Evolutionary conservation across 2,888 invertebrate genomes (phyloP).

Genomic region (Epinotia ramella): DNA sequence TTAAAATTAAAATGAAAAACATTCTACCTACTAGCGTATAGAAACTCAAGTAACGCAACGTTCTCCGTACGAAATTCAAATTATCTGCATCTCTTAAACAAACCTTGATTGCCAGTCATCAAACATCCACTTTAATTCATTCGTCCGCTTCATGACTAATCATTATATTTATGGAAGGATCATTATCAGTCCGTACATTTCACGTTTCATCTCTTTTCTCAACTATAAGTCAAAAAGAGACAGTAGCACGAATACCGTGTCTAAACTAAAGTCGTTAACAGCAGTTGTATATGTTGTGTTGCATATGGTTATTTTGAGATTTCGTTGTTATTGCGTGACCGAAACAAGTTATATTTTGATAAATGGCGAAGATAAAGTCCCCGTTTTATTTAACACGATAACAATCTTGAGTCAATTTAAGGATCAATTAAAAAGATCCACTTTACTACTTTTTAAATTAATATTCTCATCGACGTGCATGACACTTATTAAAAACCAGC

Average conservation of each 20-base stretch:
- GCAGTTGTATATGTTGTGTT: background rate
- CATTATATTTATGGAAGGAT: conserved; percentile 15
- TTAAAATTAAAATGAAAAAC: background rate
- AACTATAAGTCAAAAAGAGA: conserved; percentile 18
- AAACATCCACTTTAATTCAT: conserved; percentile 30
- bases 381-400: conserved; percentile 35
- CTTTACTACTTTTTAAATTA: conserved; percentile 22
- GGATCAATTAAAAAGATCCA: conserved; percentile 28
- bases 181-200: conserved; percentile 2
- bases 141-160: conserved; percentile 25
- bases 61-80: background rate
- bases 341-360: conserved; percentile 41
- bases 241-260: background rate
- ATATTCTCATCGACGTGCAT: background rate
- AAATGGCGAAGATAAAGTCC: conserved; percentile 25
- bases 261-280: conserved; percentile 25
- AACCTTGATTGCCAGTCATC: conserved; percentile 36
- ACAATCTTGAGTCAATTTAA: conserved; percentile 33
- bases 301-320: conserved; percentile 29
- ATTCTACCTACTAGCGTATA: background rate
- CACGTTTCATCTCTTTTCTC: conserved; percentile 12
- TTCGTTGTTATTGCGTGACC: conserved; percentile 28
- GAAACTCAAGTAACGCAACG: too few species aligned
- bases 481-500: background rate
- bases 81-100: conserved; percentile 23